Percentiles rank a stretch among this genome's conserved stretches.
These are phyloP conservation scores for Phyto melanocephala DNA, from an alignment of 2,888 invertebrate species.

Conservation along the genomic window DNA sequence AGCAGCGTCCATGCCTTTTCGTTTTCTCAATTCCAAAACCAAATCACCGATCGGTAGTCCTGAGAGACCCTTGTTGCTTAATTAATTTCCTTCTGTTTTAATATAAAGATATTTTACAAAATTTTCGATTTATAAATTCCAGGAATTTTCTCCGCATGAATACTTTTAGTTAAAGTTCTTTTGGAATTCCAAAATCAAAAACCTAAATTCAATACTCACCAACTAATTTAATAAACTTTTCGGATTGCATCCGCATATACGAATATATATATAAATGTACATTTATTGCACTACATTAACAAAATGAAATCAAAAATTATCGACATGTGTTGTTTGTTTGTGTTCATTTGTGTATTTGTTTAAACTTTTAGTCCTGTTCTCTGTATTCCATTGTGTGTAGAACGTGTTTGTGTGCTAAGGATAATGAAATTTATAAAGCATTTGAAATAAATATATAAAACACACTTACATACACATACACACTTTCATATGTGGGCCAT, in stretches of 20 bases:
- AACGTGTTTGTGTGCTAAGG: not conserved
- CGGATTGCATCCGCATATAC: not conserved
- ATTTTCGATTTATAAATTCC: no score
- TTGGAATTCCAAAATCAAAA: no score
- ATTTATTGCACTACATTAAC: conserved; percentile 54
- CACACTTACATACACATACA: not conserved
- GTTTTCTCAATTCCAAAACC: no score
- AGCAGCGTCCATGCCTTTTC: no score
- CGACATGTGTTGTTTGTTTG: conserved; percentile 20
- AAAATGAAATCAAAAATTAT: conserved; percentile 53
- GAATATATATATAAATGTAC: no score
- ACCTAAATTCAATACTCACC: no score
- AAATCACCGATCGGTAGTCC: no score
- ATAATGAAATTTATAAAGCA: conserved; percentile 20
- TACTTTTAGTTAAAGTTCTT: no score
- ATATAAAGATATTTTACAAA: no score
- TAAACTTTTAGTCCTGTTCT: not conserved
- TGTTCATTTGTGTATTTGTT: conserved; percentile 12
- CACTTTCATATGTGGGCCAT: not conserved
- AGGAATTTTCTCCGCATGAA: no score
- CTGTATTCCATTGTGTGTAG: not conserved
- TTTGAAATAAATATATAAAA: not conserved
- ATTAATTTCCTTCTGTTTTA: no score
- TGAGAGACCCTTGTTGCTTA: no score
- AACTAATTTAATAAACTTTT: not conserved